Conservation (phyloP, 2,888 invertebrate genomes). For the Sylvicola fuscatus region DNA sequence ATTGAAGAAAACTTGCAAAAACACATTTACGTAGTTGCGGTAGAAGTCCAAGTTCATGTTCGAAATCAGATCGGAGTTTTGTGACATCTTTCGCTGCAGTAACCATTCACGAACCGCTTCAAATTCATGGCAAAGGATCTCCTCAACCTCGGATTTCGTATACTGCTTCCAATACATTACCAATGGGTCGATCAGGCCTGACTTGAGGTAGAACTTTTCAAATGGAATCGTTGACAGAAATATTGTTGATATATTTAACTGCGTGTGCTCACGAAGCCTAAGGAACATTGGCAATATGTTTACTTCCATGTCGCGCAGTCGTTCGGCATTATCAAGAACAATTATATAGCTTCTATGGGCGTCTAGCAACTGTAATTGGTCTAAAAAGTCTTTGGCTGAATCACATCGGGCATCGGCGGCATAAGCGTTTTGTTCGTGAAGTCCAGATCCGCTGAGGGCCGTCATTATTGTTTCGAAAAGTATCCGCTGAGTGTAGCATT, state of each 20-base stretch:
- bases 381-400: conserved; percentile 43
- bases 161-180: background rate
- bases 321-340: conserved; percentile 64
- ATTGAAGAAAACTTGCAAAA: conserved; percentile 65
- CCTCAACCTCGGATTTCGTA: too few species aligned
- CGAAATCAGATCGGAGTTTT: conserved; percentile 8
- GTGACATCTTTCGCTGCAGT: background rate
- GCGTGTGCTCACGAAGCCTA: conserved; percentile 50
- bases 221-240: conserved; percentile 59
- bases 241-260: conserved; percentile 49
- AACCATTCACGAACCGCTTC: background rate
- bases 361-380: conserved; percentile 21
- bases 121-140: background rate
- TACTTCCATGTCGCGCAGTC: conserved; percentile 50
- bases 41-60: conserved; percentile 33
- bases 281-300: conserved; percentile 53
- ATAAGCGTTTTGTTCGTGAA: conserved; percentile 20
- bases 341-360: conserved; percentile 33
- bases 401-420: conserved; percentile 34
- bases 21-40: conserved; percentile 57
- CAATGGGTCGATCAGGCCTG: conserved; percentile 35
- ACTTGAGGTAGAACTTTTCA: conserved; percentile 56
- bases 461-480: conserved; percentile 55
- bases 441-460: conserved; percentile 27
- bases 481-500: conserved; percentile 56